Percentiles rank a stretch among this genome's conserved stretches.
Conservation (phyloP, 2,797 vertebrate genomes). For the Molothrus aeneus region DNA sequence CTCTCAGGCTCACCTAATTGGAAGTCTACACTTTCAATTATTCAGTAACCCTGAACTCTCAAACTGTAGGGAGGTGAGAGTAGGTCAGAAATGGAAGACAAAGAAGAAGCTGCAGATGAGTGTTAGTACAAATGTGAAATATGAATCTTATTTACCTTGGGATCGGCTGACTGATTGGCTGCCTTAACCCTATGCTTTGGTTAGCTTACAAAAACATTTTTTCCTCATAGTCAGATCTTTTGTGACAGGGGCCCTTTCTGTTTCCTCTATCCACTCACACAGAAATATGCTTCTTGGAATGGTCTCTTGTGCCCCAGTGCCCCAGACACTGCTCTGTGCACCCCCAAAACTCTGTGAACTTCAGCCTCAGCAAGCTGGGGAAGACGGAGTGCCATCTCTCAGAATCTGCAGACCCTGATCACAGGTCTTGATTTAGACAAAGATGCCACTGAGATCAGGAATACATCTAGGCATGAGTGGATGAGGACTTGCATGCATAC, state of each 20-base stretch:
- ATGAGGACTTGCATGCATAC: not conserved
- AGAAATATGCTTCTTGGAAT: not conserved
- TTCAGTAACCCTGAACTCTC: not conserved
- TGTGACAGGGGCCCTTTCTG: not conserved
- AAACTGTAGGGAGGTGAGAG: not conserved
- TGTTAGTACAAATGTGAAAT: not conserved
- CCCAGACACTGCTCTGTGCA: not conserved
- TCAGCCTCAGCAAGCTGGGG: not conserved
- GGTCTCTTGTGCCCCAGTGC: fast-evolving
- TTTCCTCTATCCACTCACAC: not conserved
- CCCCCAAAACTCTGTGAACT: not conserved
- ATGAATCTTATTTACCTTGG: not conserved
- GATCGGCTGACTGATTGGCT: not conserved
- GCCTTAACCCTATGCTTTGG: not conserved
- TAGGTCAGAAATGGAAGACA: not conserved
- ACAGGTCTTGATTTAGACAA: not conserved
- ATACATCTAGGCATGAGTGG: not conserved
- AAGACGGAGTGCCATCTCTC: not conserved
- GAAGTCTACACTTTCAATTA: not conserved
- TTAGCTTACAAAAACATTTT: not conserved
- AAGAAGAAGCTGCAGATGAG: not conserved
- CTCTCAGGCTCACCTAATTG: not conserved
- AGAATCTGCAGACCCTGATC: not conserved
- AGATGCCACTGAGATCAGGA: not conserved
- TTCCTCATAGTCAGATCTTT: not conserved